Conservation (phyloP, 2,113 vertebrate genomes). For the Burhinus bistriatus region DNA sequence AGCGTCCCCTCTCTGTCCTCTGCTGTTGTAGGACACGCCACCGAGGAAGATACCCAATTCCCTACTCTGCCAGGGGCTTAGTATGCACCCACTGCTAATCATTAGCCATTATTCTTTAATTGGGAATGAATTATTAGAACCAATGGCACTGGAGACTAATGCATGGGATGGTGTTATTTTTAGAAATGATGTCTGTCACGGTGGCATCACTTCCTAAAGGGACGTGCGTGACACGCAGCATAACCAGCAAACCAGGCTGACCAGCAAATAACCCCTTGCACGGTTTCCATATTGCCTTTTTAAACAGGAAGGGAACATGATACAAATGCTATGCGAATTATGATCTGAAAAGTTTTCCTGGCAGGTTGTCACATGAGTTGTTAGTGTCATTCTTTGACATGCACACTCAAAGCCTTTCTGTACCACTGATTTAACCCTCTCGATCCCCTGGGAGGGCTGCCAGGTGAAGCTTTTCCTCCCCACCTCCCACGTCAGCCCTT, state of each 20-base stretch:
- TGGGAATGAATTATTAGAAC: not conserved
- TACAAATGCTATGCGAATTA: constrained; percentile 10
- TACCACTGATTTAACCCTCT: not conserved
- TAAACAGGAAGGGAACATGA: constrained; percentile 45
- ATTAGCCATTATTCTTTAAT: not conserved
- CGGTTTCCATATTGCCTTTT: constrained; percentile 25
- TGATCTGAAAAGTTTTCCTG: constrained; percentile 50
- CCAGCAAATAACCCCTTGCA: constrained; percentile 37
- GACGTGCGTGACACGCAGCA: not conserved
- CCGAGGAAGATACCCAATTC: not conserved
- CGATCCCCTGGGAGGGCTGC: rapidly evolving
- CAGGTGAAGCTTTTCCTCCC: not conserved
- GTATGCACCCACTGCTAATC: not conserved
- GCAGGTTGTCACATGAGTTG: constrained; percentile 9
- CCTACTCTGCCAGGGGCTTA: not conserved
- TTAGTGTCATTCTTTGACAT: constrained; percentile 26
- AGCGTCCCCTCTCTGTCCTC: not conserved
- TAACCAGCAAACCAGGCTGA: not conserved
- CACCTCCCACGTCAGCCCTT: not conserved
- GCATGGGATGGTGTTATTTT: not conserved
- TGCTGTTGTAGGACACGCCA: not conserved
- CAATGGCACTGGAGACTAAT: not conserved
- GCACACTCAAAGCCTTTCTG: not conserved
- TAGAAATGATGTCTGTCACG: not conserved
- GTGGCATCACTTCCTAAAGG: constrained; percentile 39